Conservation (phyloP, 2,797 vertebrate species). For the Benthosema pterotum region DNA sequence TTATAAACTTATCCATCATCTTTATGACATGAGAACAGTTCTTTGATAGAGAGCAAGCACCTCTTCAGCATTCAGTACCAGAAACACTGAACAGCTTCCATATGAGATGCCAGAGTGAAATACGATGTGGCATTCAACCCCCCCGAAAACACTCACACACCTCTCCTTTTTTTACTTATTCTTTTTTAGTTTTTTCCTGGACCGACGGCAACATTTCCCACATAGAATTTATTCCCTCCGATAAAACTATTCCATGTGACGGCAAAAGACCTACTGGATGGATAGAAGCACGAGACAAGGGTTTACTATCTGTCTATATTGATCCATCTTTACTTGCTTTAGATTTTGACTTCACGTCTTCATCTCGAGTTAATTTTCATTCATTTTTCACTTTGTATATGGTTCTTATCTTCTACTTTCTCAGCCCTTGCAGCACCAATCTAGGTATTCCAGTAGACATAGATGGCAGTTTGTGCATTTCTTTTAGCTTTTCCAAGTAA, state of each 20-base stretch:
- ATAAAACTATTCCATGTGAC: slow-evolving; percentile 59
- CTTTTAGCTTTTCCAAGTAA: too few relatives aligned
- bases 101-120: slow-evolving; percentile 74
- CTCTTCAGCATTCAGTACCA: slow-evolving; percentile 67
- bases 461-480: too few relatives aligned
- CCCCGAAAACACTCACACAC: slow-evolving; percentile 58
- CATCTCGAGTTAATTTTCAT: too few relatives aligned
- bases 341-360: too few relatives aligned
- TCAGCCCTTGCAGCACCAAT: too few relatives aligned
- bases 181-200: slow-evolving; percentile 24
- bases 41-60: slow-evolving; percentile 73
- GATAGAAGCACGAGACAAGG: neutral
- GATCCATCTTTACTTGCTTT: too few relatives aligned
- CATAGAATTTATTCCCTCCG: slow-evolving; percentile 37
- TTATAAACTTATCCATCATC: slow-evolving; percentile 78
- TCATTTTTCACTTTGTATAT: too few relatives aligned
- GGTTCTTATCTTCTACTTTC: too few relatives aligned
- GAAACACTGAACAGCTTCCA: slow-evolving; percentile 73
- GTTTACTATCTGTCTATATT: too few relatives aligned
- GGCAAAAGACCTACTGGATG: slow-evolving; percentile 32
- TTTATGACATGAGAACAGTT: slow-evolving; percentile 73
- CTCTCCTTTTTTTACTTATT: slow-evolving; percentile 7
- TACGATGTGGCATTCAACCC: slow-evolving; percentile 71
- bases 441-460: too few relatives aligned
- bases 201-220: slow-evolving; percentile 54